Conservation (phyloP, 2,113 vertebrate genomes). For the Spheniscus mendiculus region DNA sequence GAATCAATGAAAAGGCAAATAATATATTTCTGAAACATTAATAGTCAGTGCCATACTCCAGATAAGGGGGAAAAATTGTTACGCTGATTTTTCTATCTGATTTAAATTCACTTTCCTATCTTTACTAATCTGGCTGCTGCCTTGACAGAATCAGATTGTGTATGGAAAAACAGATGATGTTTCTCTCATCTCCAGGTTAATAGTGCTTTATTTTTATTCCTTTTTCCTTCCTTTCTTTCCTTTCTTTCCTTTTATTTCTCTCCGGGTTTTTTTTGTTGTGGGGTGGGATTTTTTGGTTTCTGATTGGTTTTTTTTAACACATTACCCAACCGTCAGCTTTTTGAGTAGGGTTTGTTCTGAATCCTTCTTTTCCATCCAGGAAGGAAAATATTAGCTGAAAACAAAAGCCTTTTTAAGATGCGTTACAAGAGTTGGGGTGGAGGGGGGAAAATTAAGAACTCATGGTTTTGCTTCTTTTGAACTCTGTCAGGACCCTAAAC, state of each 20-base stretch:
- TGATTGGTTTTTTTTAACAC: neutral
- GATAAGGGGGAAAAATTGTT: conserved; percentile 13
- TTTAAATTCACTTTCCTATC: conserved; percentile 54
- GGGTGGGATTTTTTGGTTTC: neutral
- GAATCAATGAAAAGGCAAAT: conserved; percentile 78
- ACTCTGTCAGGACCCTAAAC: neutral
- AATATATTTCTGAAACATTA: conserved; percentile 79
- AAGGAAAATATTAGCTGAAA: neutral
- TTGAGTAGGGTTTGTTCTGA: neutral
- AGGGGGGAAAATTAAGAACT: neutral
- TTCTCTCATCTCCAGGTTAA: conserved; percentile 24
- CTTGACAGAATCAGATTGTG: conserved; percentile 53
- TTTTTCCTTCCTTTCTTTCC: accelerated
- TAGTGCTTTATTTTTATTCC: neutral
- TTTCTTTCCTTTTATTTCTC: neutral
- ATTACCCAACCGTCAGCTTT: neutral
- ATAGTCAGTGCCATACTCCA: conserved; percentile 61
- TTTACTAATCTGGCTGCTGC: conserved; percentile 54
- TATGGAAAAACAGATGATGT: conserved; percentile 37
- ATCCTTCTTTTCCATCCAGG: neutral
- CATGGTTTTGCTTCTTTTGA: neutral
- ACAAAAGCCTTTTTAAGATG: neutral
- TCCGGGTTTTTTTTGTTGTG: neutral
- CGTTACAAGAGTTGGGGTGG: neutral
- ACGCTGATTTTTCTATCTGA: conserved; percentile 72